Percentiles rank a stretch among this genome's conserved stretches.
These are phyloP conservation scores for Nyctereutes procyonoides DNA, from an alignment of 2,113 vertebrate genomes.

Conservation along the genomic window DNA sequence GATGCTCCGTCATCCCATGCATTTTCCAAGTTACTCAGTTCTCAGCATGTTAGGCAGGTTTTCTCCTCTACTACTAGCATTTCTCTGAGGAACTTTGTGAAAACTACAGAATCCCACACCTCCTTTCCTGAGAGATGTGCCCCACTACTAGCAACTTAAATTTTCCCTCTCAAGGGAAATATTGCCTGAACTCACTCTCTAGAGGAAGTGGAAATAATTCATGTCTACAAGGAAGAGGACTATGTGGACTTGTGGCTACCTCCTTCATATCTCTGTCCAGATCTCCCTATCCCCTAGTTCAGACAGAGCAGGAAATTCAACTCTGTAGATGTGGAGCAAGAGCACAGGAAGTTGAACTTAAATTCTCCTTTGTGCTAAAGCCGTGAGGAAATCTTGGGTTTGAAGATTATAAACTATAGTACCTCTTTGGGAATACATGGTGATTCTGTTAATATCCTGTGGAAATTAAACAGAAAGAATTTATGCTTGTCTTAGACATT, in stretches of 20 bases:
- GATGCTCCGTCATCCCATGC: neutral
- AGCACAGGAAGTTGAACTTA: neutral
- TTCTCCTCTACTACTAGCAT: neutral
- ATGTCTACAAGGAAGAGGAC: neutral
- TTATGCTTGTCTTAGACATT: neutral
- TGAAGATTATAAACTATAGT: neutral
- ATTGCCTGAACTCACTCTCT: neutral
- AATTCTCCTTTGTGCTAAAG: neutral
- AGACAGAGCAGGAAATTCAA: neutral
- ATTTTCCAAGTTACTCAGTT: neutral
- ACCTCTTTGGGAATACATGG: neutral
- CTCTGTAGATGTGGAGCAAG: neutral
- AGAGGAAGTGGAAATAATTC: neutral
- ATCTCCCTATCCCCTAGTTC: rapidly evolving
- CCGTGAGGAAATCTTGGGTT: neutral
- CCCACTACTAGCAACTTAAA: neutral
- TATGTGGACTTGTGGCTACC: neutral
- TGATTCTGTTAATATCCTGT: neutral
- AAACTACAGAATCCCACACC: neutral
- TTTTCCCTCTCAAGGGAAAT: neutral
- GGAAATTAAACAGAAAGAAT: neutral
- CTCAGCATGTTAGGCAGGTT: neutral
- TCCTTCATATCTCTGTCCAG: neutral
- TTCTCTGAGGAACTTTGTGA: neutral
- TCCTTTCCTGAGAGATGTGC: neutral